Evolutionary conservation across 2,113 vertebrate species (phyloP).

Genomic region (Malurus cyaneus): DNA sequence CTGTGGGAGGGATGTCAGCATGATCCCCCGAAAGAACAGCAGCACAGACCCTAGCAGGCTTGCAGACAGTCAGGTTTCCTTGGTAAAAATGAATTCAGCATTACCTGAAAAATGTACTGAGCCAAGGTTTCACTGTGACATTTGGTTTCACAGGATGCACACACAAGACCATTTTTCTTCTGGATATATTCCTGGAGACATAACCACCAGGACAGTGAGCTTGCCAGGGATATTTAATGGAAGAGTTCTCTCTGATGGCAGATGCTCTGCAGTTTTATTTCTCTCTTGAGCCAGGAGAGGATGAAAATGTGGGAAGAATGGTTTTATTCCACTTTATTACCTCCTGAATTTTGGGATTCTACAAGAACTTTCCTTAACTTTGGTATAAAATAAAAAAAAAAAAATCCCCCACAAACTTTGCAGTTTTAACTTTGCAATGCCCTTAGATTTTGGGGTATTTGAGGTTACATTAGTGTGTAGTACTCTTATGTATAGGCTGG

Average conservation of each 20-base stretch:
- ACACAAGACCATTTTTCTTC: neutral
- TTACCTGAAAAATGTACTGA: neutral
- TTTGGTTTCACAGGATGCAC: neutral
- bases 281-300: neutral
- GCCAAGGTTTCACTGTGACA: neutral
- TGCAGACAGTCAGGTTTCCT: neutral
- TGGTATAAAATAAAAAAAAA: neutral
- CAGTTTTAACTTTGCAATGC: neutral
- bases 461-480: neutral
- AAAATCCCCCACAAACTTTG: too few relatives aligned
- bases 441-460: neutral
- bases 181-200: neutral
- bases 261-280: neutral
- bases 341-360: neutral
- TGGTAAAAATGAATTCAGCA: neutral
- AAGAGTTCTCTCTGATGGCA: neutral
- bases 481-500: neutral
- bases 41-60: neutral
- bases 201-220: neutral
- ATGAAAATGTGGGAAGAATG: neutral
- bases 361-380: neutral
- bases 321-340: neutral
- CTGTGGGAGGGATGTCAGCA: slow-evolving; percentile 9
- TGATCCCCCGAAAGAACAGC: neutral
- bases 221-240: neutral